Percentiles rank a stretch among this genome's conserved stretches.
Evolutionary conservation across 1,140 invertebrate genomes (phyloP).

Genomic region (Probaryconus sp.): DNA sequence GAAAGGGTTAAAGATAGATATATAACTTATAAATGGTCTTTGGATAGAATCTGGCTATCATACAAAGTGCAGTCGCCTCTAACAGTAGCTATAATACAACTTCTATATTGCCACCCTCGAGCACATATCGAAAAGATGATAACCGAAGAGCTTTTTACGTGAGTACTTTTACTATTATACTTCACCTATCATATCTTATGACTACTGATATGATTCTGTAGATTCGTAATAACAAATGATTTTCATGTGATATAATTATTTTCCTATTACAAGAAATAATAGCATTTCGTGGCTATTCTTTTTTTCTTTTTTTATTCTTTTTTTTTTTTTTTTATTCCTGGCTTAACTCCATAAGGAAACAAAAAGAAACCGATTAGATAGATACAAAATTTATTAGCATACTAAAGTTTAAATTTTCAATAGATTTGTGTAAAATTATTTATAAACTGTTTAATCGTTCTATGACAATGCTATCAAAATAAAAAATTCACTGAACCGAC

Average conservation of each 20-base stretch:
- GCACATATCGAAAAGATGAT: constrained; percentile 56
- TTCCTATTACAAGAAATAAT: neutral
- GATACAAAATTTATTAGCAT: no score
- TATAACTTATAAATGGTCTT: constrained; percentile 47
- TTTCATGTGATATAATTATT: constrained; percentile 16
- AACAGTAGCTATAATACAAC: constrained; percentile 55
- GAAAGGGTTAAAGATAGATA: constrained; percentile 45
- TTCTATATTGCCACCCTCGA: constrained; percentile 54
- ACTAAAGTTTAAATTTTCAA: no score
- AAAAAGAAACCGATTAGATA: no score
- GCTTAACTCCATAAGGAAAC: no score
- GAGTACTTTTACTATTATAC: constrained; percentile 42
- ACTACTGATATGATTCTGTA: constrained; percentile 37
- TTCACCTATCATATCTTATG: constrained; percentile 37
- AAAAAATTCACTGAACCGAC: no score
- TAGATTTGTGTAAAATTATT: no score
- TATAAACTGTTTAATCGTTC: no score
- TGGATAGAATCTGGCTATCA: constrained; percentile 54
- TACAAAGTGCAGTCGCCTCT: constrained; percentile 54
- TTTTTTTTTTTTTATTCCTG: no score
- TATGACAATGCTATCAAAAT: no score
- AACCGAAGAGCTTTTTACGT: constrained; percentile 43
- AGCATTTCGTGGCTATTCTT: neutral
- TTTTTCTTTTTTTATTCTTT: no score
- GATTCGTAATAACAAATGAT: constrained; percentile 22